Evolutionary conservation across 2,888 invertebrate genomes (phyloP), one percentile per base, ranked within the genome.

Genomic region (Cacoxenus indagator): DNA sequence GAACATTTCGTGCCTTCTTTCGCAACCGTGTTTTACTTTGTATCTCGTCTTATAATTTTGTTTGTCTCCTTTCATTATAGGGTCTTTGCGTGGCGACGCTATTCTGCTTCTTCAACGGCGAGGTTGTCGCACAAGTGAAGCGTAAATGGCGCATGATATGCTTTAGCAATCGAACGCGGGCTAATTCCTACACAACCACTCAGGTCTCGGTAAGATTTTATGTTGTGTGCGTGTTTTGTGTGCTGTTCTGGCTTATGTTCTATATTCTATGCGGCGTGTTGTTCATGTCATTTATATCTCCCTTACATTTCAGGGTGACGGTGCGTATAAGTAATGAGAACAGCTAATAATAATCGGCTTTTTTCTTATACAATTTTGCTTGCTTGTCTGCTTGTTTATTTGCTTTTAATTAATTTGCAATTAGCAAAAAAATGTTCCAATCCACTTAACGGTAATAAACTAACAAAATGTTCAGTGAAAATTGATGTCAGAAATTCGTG

Each of bases 61-160:
- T 8, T 9, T 31, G 8, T 5, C 5, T 37, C 1, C 37, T 61
- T 37, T 46, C 11, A 26, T 79, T 75, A 2, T 92, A 97, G 94
- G 97, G 97, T 71, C 91, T 97, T 70, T 96, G 95, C 87, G 97
- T 97, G 66, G 96, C 97, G 45, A 92, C 95, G 73, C 91, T 97
- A 64, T 96, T 96, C 89, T 96, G 96, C 87, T 97, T 97, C 91
- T 96, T 94, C 90, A 97, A 97, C 87, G 96, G 96, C 75, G 97
- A 97, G 92, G 97, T 97, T 89, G 92, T 95, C 81, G 94, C 95
- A 73, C 95, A 95, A 89, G 91, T 95, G 84, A 93, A 94, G 82
- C 91, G 95, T 71, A 93, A 93, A 87, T 95, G 94, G 94, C 92
- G 94, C 67, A 91, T 91, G 37, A 89, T 90, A 62, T 93, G 92